Evolutionary conservation across 2,888 invertebrate genomes (phyloP).

Genomic region (Synanthedon andrenaeformis): DNA sequence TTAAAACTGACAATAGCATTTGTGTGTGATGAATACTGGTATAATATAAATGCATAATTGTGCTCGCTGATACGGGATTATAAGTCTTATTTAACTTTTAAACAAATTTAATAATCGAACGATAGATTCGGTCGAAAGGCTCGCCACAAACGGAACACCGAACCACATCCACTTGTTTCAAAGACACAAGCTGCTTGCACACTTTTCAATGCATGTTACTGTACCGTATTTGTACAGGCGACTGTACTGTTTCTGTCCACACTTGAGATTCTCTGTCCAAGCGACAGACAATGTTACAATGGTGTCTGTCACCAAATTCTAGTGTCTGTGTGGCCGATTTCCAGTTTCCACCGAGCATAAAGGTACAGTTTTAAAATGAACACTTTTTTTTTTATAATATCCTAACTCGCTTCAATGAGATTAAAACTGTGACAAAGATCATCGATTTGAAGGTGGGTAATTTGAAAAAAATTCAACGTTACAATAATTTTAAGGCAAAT

Average conservation of each 20-base stretch:
- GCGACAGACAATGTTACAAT: no score
- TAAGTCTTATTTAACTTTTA: conserved; percentile 18
- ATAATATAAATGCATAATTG: conserved; percentile 17
- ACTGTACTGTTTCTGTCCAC: no score
- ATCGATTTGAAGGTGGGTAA: conserved; percentile 25
- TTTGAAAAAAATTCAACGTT: conserved; percentile 34
- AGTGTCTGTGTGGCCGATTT: not conserved
- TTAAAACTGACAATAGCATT: no score
- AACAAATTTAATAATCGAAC: conserved; percentile 4
- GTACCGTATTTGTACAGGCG: no score
- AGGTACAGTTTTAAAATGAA: conserved; percentile 39
- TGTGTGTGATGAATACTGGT: not conserved
- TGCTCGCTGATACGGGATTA: conserved; percentile 30
- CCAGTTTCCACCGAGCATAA: conserved; percentile 7
- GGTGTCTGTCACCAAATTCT: no score
- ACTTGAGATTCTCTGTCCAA: no score
- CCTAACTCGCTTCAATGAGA: conserved; percentile 27
- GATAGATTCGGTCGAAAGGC: not conserved
- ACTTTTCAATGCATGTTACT: no score
- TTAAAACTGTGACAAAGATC: conserved; percentile 47
- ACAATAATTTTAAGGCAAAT: conserved; percentile 38
- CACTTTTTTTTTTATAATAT: conserved; percentile 26
- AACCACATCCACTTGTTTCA: no score
- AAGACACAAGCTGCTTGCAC: no score
- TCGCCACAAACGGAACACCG: no score